Evolutionary conservation across 2,797 vertebrate genomes (phyloP).

Genomic region (Triplophysa yarkandensis): DNA sequence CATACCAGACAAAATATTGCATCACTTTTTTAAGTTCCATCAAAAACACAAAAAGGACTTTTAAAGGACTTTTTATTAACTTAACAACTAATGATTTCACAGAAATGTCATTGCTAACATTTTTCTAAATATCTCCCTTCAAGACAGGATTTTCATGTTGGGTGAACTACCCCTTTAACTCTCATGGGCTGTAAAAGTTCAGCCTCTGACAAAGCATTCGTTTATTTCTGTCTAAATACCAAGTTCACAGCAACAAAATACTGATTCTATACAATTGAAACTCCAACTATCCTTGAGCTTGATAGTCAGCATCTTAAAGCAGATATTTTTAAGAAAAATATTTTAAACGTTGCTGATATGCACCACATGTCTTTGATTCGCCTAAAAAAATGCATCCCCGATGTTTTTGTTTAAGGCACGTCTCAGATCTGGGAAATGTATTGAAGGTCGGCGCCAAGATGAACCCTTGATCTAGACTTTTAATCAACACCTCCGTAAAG

Average conservation of each 20-base stretch:
- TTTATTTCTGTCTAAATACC: neutral
- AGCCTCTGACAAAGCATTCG: neutral
- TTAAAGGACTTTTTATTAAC: no score
- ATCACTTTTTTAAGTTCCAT: no score
- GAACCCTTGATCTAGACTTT: constrained; percentile 17
- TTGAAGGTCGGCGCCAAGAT: neutral
- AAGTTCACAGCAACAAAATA: neutral
- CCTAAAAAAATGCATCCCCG: neutral
- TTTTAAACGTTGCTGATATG: constrained; percentile 29
- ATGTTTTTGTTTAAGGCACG: neutral
- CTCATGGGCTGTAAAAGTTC: neutral
- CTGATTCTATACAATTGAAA: no score
- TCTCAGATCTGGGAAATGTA: neutral
- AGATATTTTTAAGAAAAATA: constrained; percentile 34
- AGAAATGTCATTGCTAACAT: no score
- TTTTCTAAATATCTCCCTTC: no score
- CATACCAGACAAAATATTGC: no score
- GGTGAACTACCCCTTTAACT: no score
- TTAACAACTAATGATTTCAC: no score
- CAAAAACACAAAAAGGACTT: no score
- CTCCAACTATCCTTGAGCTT: constrained; percentile 50
- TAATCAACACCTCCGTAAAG: constrained; percentile 17
- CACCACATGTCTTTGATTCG: constrained; percentile 7
- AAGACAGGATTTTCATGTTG: no score
- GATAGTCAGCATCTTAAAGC: constrained; percentile 27